phyloP scores from a whole-genome alignment of 1,140 invertebrate species.

The Tyrophagus putrescentiae region DNA sequence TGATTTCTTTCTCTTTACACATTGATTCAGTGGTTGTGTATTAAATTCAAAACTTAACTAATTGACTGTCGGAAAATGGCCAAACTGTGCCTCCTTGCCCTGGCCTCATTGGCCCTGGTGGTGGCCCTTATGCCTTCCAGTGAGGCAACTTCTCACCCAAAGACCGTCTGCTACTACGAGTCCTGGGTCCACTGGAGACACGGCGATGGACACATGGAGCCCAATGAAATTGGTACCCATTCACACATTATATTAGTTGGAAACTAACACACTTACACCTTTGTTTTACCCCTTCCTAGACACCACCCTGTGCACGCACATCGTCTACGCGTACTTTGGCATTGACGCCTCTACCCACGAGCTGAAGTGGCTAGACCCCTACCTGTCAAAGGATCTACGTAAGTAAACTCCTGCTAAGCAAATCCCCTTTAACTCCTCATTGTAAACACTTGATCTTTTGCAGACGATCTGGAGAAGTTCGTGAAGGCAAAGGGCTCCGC shows the following conservation, averaged over 20 bases:
- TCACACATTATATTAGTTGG: not conserved
- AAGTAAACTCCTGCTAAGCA: conserved; percentile 1
- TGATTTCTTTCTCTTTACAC: not conserved
- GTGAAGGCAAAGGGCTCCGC: conserved; percentile 1
- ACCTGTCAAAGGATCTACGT: conserved; percentile 14
- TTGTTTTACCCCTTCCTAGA: not conserved
- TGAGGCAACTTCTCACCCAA: not conserved
- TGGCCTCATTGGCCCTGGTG: not conserved
- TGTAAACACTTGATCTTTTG: not conserved
- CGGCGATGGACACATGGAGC: conserved; percentile 10
- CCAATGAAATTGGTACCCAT: conserved; percentile 18
- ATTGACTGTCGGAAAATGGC: conserved; percentile 5
- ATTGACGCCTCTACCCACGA: not conserved
- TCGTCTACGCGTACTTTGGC: conserved; percentile 14
- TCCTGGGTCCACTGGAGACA: conserved; percentile 12
- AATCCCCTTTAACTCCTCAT: not conserved
- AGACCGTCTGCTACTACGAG: conserved; percentile 18
- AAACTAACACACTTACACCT: not conserved
- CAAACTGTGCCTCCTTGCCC: not conserved
- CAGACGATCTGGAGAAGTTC: conserved; percentile 20
- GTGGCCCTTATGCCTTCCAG: no score
- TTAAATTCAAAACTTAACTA: no score
- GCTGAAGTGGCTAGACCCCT: conserved; percentile 13
- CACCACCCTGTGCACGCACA: conserved; percentile 8
- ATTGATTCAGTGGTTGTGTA: no score